Percentiles rank a stretch among this genome's conserved stretches.
Evolutionary conservation across 2,113 vertebrate genomes (phyloP).

Genomic region (Lanius ludovicianus): DNA sequence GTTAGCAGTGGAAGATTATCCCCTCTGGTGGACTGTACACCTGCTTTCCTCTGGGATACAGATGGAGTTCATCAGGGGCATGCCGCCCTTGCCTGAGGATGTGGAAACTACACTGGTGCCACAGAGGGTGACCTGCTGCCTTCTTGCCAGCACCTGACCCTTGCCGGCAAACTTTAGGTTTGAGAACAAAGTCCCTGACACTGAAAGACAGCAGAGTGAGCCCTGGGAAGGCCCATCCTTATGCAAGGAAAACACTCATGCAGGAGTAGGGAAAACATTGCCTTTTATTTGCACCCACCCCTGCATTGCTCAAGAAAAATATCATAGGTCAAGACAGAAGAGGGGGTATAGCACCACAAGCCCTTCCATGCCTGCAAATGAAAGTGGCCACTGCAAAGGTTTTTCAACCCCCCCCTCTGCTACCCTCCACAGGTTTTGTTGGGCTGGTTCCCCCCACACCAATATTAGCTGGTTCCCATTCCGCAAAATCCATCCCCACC

Average conservation of each 20-base stretch:
- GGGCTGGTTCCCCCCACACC: neutral
- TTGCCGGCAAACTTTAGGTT: neutral
- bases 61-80: neutral
- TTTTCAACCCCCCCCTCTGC: neutral
- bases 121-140: neutral
- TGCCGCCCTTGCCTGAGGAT: neutral
- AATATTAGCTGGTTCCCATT: neutral
- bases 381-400: neutral
- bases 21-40: neutral
- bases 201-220: neutral
- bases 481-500: neutral
- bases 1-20: neutral
- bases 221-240: neutral
- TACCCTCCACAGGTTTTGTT: neutral
- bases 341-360: neutral
- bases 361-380: neutral
- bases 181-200: neutral
- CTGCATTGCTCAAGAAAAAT: neutral
- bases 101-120: rapidly evolving
- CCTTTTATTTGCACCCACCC: neutral
- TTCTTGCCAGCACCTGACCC: neutral
- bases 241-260: neutral
- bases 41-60: neutral
- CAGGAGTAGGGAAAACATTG: neutral
- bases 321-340: neutral